A percentile compares a stretch with the other conserved stretches of the same genome.
These are phyloP conservation scores for Cerceris ruficornis DNA, from an alignment of 2,888 invertebrate species.

Conservation along the genomic window DNA sequence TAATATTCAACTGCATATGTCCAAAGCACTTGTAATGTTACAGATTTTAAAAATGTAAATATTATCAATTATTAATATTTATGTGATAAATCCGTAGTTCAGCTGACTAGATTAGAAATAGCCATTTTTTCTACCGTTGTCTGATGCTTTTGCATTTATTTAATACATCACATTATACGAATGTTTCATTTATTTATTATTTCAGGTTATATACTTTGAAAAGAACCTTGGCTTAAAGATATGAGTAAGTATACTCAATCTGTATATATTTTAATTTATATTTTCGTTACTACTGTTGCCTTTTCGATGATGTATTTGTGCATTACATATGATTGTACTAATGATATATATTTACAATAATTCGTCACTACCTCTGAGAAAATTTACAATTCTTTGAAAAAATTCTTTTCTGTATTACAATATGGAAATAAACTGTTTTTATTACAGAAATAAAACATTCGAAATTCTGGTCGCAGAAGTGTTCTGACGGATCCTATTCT, in stretches of 20 bases:
- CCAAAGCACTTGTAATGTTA: too few relatives aligned
- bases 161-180: too few relatives aligned
- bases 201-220: too few relatives aligned
- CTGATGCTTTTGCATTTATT: too few relatives aligned
- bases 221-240: constrained; percentile 28
- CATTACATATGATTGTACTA: constrained; percentile 44
- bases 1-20: too few relatives aligned
- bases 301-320: constrained; percentile 63
- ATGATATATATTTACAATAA: constrained; percentile 70
- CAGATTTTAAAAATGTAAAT: not conserved
- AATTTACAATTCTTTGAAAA: not conserved
- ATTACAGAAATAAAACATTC: constrained; percentile 30
- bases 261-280: not conserved
- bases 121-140: constrained; percentile 70
- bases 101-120: constrained; percentile 67
- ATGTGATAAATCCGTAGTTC: constrained; percentile 77
- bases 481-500: not conserved
- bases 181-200: too few relatives aligned
- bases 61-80: constrained; percentile 6
- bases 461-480: not conserved
- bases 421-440: not conserved
- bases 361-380: constrained; percentile 80
- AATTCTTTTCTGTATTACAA: too few relatives aligned
- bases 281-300: not conserved
- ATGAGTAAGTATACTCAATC: constrained; percentile 15